Evolutionary conservation across 2,888 invertebrate species (phyloP), one percentile per base, ranked within the genome.

Genomic region (Troides helena): DNA sequence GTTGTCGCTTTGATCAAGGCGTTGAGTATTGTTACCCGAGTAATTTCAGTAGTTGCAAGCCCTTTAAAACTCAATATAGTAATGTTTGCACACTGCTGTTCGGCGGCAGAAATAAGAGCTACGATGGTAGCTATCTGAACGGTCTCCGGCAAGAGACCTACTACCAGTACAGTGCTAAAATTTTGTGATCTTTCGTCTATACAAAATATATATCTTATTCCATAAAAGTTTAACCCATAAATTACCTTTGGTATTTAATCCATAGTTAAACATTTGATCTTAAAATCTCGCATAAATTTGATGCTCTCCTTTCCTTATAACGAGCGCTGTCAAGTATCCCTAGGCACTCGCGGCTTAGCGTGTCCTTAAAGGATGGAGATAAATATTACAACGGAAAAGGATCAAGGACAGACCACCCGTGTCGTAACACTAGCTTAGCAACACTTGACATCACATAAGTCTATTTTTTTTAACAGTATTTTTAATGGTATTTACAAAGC

Each of bases 321-420:
- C 23, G 53, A 68, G 36, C 65, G 60, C 39, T 57, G 65, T 58
- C 69, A 30, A 36, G 62, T 25, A 46, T 23, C 30, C 18, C 43
- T 53, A 30, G 62, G 25, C 23, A 57, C 57, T 10, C 2, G 46
- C 30, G 63, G 70, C 66, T 70, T 70, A 70, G 39, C 62, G 59
- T 66, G 62, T 65, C 58, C 65, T 30, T 65, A 21, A 57, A 69
- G 69, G 60, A 65, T 59, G 53, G 25, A 57, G 65, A 62, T 69
- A 65, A 69, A 57, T 65, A 62, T n/a, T 21, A 59, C 56, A 25
- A 25, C 58, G 58, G 61, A 21, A 30, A 39, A 14, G 62, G 68
- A 56, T 56, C 43, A 60, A 36, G 36, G 46, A 53, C 65, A 12
- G 69, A 58, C 69, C 69, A 69, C 69, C 69, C 65, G 57, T 65